Conservation (phyloP, 2,113 vertebrate species). For the Propithecus coquereli region DNA sequence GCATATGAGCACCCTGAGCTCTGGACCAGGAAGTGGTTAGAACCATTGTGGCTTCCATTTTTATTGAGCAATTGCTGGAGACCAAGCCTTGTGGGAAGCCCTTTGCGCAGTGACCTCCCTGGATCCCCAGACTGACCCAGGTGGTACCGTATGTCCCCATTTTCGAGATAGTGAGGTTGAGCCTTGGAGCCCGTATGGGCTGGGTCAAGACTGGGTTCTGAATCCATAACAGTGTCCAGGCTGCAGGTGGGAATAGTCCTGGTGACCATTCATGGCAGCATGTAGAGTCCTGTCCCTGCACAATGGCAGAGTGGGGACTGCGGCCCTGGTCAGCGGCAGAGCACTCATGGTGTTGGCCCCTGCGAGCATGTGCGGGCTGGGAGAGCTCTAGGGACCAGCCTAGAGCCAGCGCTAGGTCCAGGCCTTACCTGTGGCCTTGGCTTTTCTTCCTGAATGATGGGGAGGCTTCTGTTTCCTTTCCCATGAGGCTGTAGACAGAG, state of each 20-base stretch:
- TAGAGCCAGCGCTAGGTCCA: neutral
- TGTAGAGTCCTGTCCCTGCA: neutral
- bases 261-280: neutral
- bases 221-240: neutral
- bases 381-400: neutral
- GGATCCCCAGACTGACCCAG: neutral
- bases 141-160: neutral
- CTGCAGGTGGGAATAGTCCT: neutral
- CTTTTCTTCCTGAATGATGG: neutral
- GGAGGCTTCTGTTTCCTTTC: neutral
- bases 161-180: neutral
- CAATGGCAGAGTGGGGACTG: neutral
- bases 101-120: neutral
- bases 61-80: neutral
- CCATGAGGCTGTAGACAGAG: neutral
- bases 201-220: neutral
- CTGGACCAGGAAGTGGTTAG: fast-evolving
- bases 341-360: neutral
- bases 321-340: neutral
- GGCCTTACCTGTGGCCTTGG: neutral
- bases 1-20: no score
- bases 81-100: neutral
- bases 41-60: neutral
- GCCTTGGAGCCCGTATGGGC: neutral
- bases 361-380: neutral